phyloP scores from a whole-genome alignment of 2,113 vertebrate species.

The Hassar affinis region DNA sequence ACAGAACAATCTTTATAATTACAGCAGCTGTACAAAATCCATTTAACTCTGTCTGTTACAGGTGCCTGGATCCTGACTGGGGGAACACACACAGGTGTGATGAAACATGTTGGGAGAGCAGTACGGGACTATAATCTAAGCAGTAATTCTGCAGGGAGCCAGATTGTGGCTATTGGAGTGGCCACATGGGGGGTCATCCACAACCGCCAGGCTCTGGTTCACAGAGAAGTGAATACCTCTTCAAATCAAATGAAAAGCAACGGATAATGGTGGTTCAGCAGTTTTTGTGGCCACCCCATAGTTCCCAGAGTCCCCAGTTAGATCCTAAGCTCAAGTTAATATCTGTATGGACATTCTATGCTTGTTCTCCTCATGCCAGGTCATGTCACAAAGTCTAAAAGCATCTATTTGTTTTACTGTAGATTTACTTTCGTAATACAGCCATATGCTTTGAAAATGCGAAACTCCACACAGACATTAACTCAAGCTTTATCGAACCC shows the following conservation, averaged over 20 bases:
- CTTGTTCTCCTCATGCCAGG: not conserved
- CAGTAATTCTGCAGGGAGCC: conserved; percentile 67
- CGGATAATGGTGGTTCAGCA: not conserved
- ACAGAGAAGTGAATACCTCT: conserved; percentile 58
- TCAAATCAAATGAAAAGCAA: not conserved
- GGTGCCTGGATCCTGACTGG: conserved; percentile 97
- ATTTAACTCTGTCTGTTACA: conserved; percentile 52
- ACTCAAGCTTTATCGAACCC: not conserved
- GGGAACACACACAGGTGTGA: conserved; percentile 88
- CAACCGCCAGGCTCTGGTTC: conserved; percentile 75
- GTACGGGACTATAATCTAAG: conserved; percentile 83
- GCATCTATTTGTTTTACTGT: not conserved
- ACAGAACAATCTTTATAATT: not conserved
- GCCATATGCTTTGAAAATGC: not conserved
- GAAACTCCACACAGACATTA: not conserved
- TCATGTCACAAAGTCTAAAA: not conserved
- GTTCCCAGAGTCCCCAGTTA: not conserved
- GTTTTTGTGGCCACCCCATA: not conserved
- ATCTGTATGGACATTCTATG: not conserved
- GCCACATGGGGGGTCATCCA: conserved; percentile 92
- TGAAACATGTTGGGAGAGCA: conserved; percentile 94
- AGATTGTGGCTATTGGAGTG: conserved; percentile 89
- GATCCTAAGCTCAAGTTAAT: not conserved
- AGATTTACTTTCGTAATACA: not conserved
- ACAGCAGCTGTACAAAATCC: not conserved